Evolutionary conservation across 2,113 vertebrate species (phyloP), one percentile per base, ranked within the genome.

Genomic region (Tachysurus vachellii): DNA sequence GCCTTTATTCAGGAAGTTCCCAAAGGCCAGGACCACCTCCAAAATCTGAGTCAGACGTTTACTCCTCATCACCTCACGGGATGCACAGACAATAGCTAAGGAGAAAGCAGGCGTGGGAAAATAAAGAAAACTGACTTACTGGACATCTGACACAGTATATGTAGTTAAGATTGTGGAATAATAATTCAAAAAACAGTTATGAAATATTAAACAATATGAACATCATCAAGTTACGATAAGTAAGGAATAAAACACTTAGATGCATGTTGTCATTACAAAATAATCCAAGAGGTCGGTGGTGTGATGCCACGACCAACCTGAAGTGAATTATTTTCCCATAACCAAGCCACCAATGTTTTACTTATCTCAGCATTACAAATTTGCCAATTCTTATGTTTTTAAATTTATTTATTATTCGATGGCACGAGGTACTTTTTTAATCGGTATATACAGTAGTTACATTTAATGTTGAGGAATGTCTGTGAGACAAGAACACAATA

Each of bases 1-100:
- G 86, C 98, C 98, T 91, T 99, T 99, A 93, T 99, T 99, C 98
- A 99, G 99, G 92, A 98, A 99, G 96, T 99, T 99, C 70, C 98
- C 98, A 42, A 99, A 98, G 26, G 98, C 98, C 92, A 99, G 94
- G 88, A 99, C 98, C 92, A 99, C 98, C 92, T 99, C 98, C 90
- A 99, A 80, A 88, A 99, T 94, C 95, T 99, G 97, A 93, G 95
- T 97, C 88, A 99, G 94, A 91, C 94, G 97, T 73, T 92, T 94
- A 91, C 98, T 99, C 89, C 96, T 95, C 79, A 98, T 93, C n/a
- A 98, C 94, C 31, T 99, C 97, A 89, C 96, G 97, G 21, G 97
- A 99, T 0, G 97, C 97, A 5, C 75, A 80, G 12, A 88, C 62
- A 71, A 90, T 80, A 28, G 89, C 89, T 90, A 73, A 85, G 19